A percentile compares a stretch with the other conserved stretches of the same genome.
Conservation (phyloP, 2,888 invertebrate genomes). For the Neelides folsomi region DNA sequence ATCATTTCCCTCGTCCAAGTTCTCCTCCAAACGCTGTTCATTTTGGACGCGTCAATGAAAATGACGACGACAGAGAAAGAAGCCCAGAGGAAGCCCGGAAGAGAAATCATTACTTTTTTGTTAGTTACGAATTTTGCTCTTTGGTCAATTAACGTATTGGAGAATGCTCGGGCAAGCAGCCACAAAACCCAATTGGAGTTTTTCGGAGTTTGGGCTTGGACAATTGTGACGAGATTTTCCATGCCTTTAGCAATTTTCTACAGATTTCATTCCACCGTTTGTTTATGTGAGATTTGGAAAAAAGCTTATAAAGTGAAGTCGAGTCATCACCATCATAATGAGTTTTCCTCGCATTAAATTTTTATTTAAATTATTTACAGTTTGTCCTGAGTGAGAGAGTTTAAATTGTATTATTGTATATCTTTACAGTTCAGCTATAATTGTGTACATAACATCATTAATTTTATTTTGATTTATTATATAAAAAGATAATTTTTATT, state of each 20-base stretch:
- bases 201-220: conserved; percentile 41
- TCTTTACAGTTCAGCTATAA: too few species aligned
- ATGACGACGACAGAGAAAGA: conserved; percentile 69
- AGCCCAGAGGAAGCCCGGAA: conserved; percentile 71
- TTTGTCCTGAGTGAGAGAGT: too few species aligned
- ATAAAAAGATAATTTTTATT: too few species aligned
- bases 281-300: conserved; percentile 93
- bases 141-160: conserved; percentile 55
- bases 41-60: conserved; percentile 75
- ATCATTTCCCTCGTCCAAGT: conserved; percentile 76
- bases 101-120: conserved; percentile 85
- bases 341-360: too few species aligned
- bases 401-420: too few species aligned
- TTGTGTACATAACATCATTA: too few species aligned
- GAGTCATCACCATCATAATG: conserved; percentile 43
- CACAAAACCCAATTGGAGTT: conserved; percentile 40
- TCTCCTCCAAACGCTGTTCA: conserved; percentile 77
- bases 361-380: not conserved
- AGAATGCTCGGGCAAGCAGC: conserved; percentile 38
- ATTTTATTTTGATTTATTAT: too few species aligned
- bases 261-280: conserved; percentile 86
- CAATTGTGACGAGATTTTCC: conserved; percentile 39
- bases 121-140: conserved; percentile 70
- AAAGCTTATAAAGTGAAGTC: conserved; percentile 84
- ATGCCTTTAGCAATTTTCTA: conserved; percentile 42